Percentiles rank a stretch among this genome's conserved stretches.
These are phyloP conservation scores for Henricia sp. DNA, from an alignment of 53 echinoderm and acorn worm genomes.

Conservation along the genomic window DNA sequence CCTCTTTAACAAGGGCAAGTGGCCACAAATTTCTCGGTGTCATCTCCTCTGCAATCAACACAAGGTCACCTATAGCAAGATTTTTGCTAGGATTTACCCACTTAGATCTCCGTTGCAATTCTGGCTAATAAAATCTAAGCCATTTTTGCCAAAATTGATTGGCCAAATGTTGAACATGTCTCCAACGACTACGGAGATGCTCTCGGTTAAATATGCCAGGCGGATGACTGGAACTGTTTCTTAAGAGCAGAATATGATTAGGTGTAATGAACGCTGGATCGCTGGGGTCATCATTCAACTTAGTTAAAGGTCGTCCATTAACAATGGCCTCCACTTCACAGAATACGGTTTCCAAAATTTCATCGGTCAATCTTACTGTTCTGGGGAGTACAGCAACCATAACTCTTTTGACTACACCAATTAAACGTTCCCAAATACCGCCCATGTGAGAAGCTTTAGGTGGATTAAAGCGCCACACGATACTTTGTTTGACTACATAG, in stretches of 20 bases:
- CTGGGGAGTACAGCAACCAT: conserved; percentile 38
- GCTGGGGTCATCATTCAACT: conserved; percentile 58
- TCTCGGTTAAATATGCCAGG: conserved; percentile 56
- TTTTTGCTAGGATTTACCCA: conserved; percentile 55
- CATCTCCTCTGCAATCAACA: conserved; percentile 35
- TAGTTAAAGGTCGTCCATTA: conserved; percentile 68
- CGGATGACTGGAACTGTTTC: conserved; percentile 35
- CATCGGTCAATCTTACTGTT: conserved; percentile 39
- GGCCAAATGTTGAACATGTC: conserved; percentile 43
- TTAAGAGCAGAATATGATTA: conserved; percentile 71
- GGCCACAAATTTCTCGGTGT: conserved; percentile 53
- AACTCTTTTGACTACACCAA: conserved; percentile 34
- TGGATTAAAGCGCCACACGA: conserved; percentile 34
- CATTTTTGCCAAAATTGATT: conserved; percentile 70
- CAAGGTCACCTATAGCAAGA: conserved; percentile 49
- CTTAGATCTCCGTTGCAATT: conserved; percentile 56
- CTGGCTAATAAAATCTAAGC: conserved; percentile 69
- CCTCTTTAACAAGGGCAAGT: conserved; percentile 38
- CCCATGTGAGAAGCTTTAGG: conserved; percentile 52
- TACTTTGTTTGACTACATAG: neutral
- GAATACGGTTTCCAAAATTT: conserved; percentile 49
- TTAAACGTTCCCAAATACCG: conserved; percentile 23
- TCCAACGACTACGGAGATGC: conserved; percentile 44
- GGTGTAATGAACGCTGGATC: conserved; percentile 63
- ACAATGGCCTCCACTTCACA: conserved; percentile 77